Evolutionary conservation across 2,797 vertebrate species (phyloP), one percentile per base, ranked within the genome.

Genomic region (Sebastes aleutianus): DNA sequence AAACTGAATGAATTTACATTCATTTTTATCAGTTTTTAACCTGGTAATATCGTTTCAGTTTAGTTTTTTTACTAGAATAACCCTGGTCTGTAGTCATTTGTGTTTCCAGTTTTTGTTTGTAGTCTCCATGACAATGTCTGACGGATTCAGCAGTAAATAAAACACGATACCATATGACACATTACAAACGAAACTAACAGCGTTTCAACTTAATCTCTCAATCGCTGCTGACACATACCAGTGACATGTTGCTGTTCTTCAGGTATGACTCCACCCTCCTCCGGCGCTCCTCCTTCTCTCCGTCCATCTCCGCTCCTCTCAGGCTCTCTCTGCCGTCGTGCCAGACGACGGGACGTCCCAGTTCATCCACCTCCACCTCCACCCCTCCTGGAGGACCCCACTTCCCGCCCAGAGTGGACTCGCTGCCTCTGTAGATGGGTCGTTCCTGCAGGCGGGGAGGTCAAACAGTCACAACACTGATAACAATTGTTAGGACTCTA

Each of bases 361-460:
- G 92, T 7, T 96, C 95, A 80, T 99, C 96, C 93, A 88, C 70
- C 31, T 94, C 92, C 47, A 87, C 79, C 0, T 94, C 92, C 50
- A 87, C 79, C 0, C 36, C 91, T 0, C 12, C 86, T 2, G 93
- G 0, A 77, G 95, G 81, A 85, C 94, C 95, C 92, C 96, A 94
- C 81, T 93, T 95, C 0, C 95, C 96, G 0, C 93, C 94, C 71
- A 97, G 89, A 0, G 95, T 97, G 71, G 96, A 97, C 82, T 97
- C 96, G 79, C 97, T 97, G 86, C 70, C 88, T 76, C 50, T 93
- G 80, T 90, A 92, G 16, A 39, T 32, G 29, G 87, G 78, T 1
- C 34, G 83, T 7, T 91, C 92, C 94, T 95, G 86, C 29, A 67
- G 66, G 65, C 1, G 11, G n/a, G 18, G 12, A 36, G 20, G 47